Evolutionary conservation across 2,888 invertebrate genomes (phyloP), one percentile per base, ranked within the genome.

Genomic region (Frankliniella intonsa): DNA sequence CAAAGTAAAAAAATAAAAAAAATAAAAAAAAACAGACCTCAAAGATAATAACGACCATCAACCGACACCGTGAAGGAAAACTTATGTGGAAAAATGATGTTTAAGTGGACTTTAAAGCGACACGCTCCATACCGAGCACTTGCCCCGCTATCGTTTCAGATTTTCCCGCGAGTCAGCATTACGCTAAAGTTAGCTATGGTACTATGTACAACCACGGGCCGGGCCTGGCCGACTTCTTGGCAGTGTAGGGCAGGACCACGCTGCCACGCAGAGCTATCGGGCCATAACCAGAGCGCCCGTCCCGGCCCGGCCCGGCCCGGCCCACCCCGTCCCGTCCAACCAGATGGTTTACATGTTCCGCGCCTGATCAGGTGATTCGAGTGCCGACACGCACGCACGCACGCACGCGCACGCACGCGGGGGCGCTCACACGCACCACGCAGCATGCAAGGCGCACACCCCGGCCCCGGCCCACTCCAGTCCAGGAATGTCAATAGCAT

Each of bases 381-480:
- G 69, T 22, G 69, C 69, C 69, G 69, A 19, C 69, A 22, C n/a
- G 22, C 22, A n/a, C 69, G 22, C 69, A 69, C 69, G n/a, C 69
- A 69, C 69, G n/a, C 69, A 22, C 69, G n/a, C 69, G n/a, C 69
- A 69, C 69, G 22, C 69, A 65, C 65, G n/a, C 65, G n/a, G 19
- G n/a, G 19, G n/a, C 65, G n/a, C 65, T 19, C 65, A 65, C 65
- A 65, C 65, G n/a, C 65, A 38, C 3, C 38, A 65, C 65, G n/a
- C 65, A 3, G 65, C 17, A 38, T 38, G 38, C 38, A 38, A 38
- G 17, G 12, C 55, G 55, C 11, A 55, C 55, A 19, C 55, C 17
- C 55, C 55, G 55, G 38, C 55, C 38, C 38, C 38, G 38, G 3
- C 3, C 38, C 38, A 38, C 38, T 38, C 38, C 38, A n/a, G n/a